A percentile compares a stretch with the other conserved stretches of the same genome.
phyloP scores from a whole-genome alignment of 37 sponge, comb jelly and placozoan species.

The Geodia barretti region DNA sequence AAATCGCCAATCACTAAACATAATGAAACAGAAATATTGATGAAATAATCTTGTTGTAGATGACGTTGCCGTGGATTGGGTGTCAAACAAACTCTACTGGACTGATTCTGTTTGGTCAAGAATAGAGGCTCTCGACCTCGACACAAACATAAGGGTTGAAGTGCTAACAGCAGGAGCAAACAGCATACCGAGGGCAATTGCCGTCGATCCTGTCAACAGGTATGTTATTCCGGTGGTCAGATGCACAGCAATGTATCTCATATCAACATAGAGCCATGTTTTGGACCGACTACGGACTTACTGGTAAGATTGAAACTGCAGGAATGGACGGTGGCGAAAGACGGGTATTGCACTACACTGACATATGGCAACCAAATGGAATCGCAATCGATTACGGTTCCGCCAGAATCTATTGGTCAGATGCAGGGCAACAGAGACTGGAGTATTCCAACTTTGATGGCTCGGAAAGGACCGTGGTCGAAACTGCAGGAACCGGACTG shows the following conservation, averaged over 20 bases:
- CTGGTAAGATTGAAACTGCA: conserved; percentile 52
- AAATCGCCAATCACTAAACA: background rate
- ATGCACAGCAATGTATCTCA: no score
- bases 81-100: conserved; percentile 74
- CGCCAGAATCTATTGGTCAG: conserved; percentile 41
- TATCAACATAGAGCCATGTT: conserved; percentile 51
- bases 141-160: background rate
- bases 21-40: background rate
- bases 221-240: no score
- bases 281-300: conserved; percentile 71
- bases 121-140: conserved; percentile 38
- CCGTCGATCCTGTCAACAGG: conserved; percentile 23
- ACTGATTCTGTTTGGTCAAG: conserved; percentile 27
- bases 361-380: conserved; percentile 43
- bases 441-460: conserved; percentile 41
- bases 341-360: conserved; percentile 14
- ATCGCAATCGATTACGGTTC: conserved; percentile 31
- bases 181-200: conserved; percentile 29
- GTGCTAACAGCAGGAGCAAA: conserved; percentile 16
- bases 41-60: no score
- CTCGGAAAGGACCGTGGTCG: background rate
- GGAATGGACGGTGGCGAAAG: conserved; percentile 69
- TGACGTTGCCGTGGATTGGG: conserved; percentile 81
- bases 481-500: background rate
- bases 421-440: conserved; percentile 22